Base-by-base conservation (phyloP, 2,113 vertebrate genomes). In the Lucifuga dentata region DNA sequence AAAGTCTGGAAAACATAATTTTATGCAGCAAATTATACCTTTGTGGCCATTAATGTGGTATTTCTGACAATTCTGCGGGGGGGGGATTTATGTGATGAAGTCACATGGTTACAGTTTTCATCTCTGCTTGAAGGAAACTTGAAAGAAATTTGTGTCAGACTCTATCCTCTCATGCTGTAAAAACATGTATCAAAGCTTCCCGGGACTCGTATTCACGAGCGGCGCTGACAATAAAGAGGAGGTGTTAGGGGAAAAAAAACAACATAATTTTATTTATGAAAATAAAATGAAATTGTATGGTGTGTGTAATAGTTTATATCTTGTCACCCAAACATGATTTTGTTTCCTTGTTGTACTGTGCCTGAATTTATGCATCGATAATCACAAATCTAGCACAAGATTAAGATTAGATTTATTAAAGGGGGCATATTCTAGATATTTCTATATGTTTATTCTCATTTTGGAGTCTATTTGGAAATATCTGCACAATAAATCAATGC, bases 111-210 rank as follows among this genome's bases (percentile, higher is more conserved):
- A 9, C 15, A 41, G 39, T 45, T 48, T 66, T 36, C 33, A 11
- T 56, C 11, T 23, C 12, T 36, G 29, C 29, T 33, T 29, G 13
- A 69, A 29, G 29, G 46, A 21, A 32, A 73, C 64, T 66, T 64
- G 57, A 81, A 76, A 81, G 50, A 12, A 33, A 58, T 63, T 39
- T 55, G 43, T 71, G 50, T 76, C 44, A 36, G 23, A 50, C 58
- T 53, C 44, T 16, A 56, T 52, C 51, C 59, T 61, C 19, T 58
- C 26, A 24, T 26, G 11, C 38, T 41, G 35, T 38, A 49, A 71
- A 77, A 65, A 65, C 58, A 36, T 53, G 65, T 60, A 75, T 86
- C 73, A 80, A 71, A 78, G 73, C 41, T 55, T 61, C 32, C 61
- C 61, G 44, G 63, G 51, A 29, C 59, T 29, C 59, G 15, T 63